Conservation (phyloP, 2,113 vertebrate genomes). For the Eudorcas thomsonii region DNA sequence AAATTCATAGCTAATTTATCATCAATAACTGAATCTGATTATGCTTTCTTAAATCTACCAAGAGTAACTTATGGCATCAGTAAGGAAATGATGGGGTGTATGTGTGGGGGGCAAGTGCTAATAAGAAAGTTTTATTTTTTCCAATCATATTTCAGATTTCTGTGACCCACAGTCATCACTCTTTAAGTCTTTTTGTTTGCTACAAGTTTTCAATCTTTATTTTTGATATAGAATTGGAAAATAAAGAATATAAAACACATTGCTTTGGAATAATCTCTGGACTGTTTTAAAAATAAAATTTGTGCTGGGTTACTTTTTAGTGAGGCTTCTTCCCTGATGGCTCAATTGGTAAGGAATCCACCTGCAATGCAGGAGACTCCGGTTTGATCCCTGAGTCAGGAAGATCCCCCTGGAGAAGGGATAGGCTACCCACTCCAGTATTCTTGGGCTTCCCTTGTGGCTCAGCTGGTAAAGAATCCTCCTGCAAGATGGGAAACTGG, state of each 20-base stretch:
- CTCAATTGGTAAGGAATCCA: neutral
- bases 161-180: neutral
- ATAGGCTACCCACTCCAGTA: neutral
- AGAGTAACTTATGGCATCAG: neutral
- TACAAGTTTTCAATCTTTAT: neutral
- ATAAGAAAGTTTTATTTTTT: neutral
- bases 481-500: neutral
- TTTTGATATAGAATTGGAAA: neutral
- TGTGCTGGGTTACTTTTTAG: constrained; percentile 2
- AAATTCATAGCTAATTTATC: neutral
- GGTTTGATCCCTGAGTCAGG: neutral
- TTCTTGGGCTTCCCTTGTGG: neutral
- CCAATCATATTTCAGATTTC: neutral
- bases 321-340: neutral
- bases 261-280: neutral
- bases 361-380: neutral
- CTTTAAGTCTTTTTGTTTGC: neutral
- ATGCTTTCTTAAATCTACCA: neutral
- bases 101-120: neutral
- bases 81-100: neutral
- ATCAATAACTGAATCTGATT: neutral
- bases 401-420: neutral
- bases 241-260: neutral
- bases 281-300: constrained; percentile 26
- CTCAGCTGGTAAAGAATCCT: neutral